A percentile compares a stretch with the other conserved stretches of the same genome.
Evolutionary conservation across 2,888 invertebrate species (phyloP).

Genomic region (Choristoneura rosaceana): DNA sequence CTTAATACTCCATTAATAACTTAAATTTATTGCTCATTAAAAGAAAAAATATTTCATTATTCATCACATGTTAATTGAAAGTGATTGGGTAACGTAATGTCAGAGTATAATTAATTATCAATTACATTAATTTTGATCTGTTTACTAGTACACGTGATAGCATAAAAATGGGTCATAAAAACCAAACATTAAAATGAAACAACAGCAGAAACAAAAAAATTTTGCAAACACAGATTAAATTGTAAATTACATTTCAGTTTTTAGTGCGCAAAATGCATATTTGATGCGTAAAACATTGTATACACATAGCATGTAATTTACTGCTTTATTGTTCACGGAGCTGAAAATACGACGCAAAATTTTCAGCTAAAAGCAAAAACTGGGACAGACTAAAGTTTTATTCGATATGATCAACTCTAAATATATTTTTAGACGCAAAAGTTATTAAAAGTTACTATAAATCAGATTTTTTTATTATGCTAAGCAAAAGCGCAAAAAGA

Average conservation of each 20-base stretch:
- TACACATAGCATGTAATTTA: constrained; percentile 32
- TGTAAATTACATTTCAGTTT: constrained; percentile 26
- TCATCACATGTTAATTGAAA: too few species aligned
- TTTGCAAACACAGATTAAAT: constrained; percentile 6
- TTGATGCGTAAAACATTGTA: constrained; percentile 36
- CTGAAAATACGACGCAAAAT: constrained; percentile 13
- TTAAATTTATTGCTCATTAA: too few species aligned
- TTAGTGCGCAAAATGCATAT: constrained; percentile 32
- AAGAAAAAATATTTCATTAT: too few species aligned
- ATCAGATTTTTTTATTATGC: too few species aligned
- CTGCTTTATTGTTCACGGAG: constrained; percentile 26
- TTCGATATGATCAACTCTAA: not conserved
- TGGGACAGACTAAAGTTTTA: not conserved
- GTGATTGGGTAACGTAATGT: too few species aligned
- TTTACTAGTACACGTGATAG: not conserved
- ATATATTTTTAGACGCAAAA: not conserved
- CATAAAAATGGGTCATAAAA: not conserved
- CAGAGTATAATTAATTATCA: too few species aligned
- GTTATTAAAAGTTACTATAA: not conserved
- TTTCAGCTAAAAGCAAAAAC: not conserved
- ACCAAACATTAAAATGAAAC: not conserved
- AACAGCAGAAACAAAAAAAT: not conserved
- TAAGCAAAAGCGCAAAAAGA: too few species aligned
- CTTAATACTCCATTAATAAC: too few species aligned
- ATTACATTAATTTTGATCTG: too few species aligned